phyloP scores from a whole-genome alignment of 2,797 vertebrate genomes.

The Gallirallus australis region DNA sequence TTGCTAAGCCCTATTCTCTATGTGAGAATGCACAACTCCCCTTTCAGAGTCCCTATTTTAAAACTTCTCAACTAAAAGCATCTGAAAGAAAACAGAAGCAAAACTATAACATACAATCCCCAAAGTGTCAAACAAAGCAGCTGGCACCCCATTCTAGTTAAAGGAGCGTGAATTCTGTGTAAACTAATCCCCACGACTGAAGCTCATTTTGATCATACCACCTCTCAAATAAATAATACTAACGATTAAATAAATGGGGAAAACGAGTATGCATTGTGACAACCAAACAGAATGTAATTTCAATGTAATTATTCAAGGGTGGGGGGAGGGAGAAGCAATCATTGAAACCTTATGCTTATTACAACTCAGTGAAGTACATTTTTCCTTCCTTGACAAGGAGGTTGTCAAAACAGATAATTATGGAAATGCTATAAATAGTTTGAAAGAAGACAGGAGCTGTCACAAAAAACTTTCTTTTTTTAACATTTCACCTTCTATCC shows the following conservation, averaged over 20 bases:
- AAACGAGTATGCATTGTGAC: background rate
- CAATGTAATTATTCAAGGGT: conserved; percentile 5
- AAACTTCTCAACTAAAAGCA: background rate
- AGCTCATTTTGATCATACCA: conserved; percentile 31
- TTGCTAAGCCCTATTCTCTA: background rate
- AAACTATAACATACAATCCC: background rate
- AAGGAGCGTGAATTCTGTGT: conserved; percentile 2
- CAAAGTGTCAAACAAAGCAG: background rate
- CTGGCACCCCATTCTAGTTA: background rate
- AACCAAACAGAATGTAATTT: conserved; percentile 36
- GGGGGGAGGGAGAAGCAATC: background rate
- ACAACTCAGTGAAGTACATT: conserved; percentile 52
- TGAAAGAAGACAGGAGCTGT: conserved; percentile 52
- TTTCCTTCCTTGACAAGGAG: conserved; percentile 36
- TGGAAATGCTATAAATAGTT: conserved; percentile 64
- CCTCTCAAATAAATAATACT: conserved; percentile 44
- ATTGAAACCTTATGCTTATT: conserved; percentile 55
- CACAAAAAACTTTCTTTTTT: conserved; percentile 57
- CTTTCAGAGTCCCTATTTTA: background rate
- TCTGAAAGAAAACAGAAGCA: background rate
- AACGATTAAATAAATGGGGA: conserved; percentile 22
- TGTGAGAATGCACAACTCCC: background rate
- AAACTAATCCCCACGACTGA: conserved; percentile 14
- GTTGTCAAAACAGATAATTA: conserved; percentile 74
- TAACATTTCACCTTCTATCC: conserved; percentile 57